Conservation (phyloP, 2,797 vertebrate genomes). For the Sebastes nivosus region DNA sequence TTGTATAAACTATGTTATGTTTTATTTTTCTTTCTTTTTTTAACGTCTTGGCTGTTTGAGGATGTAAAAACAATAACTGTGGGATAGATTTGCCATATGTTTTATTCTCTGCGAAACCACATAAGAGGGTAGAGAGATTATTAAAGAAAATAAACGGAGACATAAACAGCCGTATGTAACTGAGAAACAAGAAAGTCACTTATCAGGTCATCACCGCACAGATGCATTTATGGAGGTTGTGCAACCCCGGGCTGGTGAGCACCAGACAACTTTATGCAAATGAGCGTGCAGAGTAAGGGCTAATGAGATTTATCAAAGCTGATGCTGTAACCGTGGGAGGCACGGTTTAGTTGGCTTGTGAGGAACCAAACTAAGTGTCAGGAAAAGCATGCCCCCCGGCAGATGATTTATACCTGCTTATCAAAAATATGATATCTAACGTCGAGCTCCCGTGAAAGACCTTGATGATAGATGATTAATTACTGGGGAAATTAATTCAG, state of each 20-base stretch:
- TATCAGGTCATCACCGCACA: slow-evolving; percentile 35
- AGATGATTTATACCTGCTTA: slow-evolving; percentile 70
- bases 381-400: slow-evolving; percentile 31
- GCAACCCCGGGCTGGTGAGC: slow-evolving; percentile 23
- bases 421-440: slow-evolving; percentile 61
- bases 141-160: slow-evolving; percentile 5
- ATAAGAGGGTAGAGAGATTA: slow-evolving; percentile 1
- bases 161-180: background rate
- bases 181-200: slow-evolving; percentile 3
- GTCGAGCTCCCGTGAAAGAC: slow-evolving; percentile 45
- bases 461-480: slow-evolving; percentile 66
- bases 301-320: slow-evolving; percentile 74
- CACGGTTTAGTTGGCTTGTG: slow-evolving; percentile 42
- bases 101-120: slow-evolving; percentile 13
- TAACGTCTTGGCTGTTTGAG: slow-evolving; percentile 27
- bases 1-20: slow-evolving; percentile 18
- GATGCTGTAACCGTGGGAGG: slow-evolving; percentile 59
- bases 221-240: slow-evolving; percentile 35
- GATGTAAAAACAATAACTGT: slow-evolving; percentile 4
- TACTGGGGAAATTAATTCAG: slow-evolving; percentile 62
- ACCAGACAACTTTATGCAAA: slow-evolving; percentile 60
- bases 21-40: background rate
- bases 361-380: slow-evolving; percentile 53
- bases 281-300: slow-evolving; percentile 41
- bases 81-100: slow-evolving; percentile 26